Conservation (phyloP, 2,888 invertebrate genomes). For the Drosophila suboccidentalis region DNA sequence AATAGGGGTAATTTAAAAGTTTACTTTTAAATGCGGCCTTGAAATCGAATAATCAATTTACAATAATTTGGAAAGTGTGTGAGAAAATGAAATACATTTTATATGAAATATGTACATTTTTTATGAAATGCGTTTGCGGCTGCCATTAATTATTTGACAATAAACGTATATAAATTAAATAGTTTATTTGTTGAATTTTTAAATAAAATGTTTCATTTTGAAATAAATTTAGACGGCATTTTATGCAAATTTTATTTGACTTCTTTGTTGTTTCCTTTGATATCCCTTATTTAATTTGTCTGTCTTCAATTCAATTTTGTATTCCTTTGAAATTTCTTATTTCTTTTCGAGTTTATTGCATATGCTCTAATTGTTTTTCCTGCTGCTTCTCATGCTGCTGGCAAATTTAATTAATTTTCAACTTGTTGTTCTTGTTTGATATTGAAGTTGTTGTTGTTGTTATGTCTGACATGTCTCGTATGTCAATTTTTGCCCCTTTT, state of each 20-base stretch:
- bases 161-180: too few relatives aligned
- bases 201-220: not conserved
- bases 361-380: conserved; percentile 51
- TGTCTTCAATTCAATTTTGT: not conserved
- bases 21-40: not conserved
- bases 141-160: not conserved
- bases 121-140: not conserved
- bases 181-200: not conserved
- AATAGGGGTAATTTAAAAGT: not conserved
- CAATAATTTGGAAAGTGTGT: not conserved
- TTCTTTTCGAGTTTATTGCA: conserved; percentile 9
- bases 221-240: not conserved
- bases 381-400: conserved; percentile 25
- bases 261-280: not conserved
- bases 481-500: conserved; percentile 37
- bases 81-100: not conserved
- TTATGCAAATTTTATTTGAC: not conserved
- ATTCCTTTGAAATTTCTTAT: not conserved
- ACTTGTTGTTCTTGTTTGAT: conserved; percentile 11
- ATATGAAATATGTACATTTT: not conserved
- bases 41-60: not conserved
- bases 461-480: conserved; percentile 24
- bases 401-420: conserved; percentile 55
- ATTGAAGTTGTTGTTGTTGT: conserved; percentile 12
- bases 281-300: not conserved